phyloP scores from a whole-genome alignment of 2,888 invertebrate species.

The Athrips mouffetella region DNA sequence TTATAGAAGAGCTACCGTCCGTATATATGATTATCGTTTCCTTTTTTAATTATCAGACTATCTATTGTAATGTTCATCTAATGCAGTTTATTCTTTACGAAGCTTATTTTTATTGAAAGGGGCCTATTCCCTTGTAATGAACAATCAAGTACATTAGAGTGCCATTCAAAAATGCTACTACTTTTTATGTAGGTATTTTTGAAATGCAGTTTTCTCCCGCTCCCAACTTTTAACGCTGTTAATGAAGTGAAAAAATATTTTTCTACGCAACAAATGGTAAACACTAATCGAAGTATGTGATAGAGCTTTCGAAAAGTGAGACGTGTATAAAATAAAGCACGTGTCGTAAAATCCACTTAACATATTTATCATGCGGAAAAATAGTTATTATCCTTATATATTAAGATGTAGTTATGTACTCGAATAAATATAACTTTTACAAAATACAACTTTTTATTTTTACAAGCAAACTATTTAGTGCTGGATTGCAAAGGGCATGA shows the following conservation, averaged over 20 bases:
- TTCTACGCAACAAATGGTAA: conserved; percentile 57
- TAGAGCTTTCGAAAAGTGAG: conserved; percentile 57
- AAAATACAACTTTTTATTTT: conserved; percentile 39
- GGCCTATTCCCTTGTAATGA: conserved; percentile 22
- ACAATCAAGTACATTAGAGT: conserved; percentile 61
- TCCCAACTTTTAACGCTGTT: conserved; percentile 49
- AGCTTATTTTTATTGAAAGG: not conserved
- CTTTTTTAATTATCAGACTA: no score
- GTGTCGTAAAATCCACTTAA: conserved; percentile 67
- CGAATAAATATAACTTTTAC: conserved; percentile 79
- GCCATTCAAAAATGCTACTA: conserved; percentile 55
- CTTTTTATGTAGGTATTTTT: conserved; percentile 19
- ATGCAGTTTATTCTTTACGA: no score
- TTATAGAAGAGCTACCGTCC: no score
- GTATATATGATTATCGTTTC: no score
- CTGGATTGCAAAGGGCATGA: not conserved
- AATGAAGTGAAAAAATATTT: conserved; percentile 59
- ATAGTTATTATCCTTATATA: conserved; percentile 75
- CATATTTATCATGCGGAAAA: conserved; percentile 75
- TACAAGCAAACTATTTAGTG: not conserved
- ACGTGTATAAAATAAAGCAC: conserved; percentile 53
- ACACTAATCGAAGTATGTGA: conserved; percentile 61
- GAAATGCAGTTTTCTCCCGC: conserved; percentile 44
- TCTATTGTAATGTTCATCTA: no score
- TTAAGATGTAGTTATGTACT: conserved; percentile 80